Conservation (phyloP, 2,888 invertebrate species). For the Kryphioiulus occultus region DNA sequence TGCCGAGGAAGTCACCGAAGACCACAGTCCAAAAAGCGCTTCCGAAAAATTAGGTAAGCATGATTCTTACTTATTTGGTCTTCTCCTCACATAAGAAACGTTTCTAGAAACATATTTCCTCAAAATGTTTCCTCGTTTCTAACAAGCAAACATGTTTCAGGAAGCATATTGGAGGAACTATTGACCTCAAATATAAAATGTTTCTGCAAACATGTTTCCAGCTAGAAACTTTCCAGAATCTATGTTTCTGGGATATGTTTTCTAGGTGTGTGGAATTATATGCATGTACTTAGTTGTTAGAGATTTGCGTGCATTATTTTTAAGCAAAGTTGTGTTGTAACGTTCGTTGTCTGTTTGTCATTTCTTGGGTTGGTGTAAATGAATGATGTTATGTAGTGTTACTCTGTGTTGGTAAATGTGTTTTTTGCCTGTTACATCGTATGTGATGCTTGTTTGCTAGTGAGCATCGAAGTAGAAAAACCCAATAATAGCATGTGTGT, state of each 20-base stretch:
- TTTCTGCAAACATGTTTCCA: too few species aligned
- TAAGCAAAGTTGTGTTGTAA: neutral
- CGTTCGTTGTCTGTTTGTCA: slow-evolving; percentile 33
- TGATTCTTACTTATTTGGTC: neutral
- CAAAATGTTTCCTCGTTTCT: too few species aligned
- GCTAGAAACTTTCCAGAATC: too few species aligned
- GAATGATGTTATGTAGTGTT: neutral
- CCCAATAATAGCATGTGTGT: neutral
- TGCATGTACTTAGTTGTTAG: too few species aligned
- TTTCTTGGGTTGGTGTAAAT: neutral
- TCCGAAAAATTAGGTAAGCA: slow-evolving; percentile 83
- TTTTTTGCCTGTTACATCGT: neutral
- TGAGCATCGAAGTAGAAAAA: neutral
- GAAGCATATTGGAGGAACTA: too few species aligned
- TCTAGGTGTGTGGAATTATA: slow-evolving; percentile 21
- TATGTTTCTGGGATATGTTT: slow-evolving; percentile 30
- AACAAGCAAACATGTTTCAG: too few species aligned
- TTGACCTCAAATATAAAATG: too few species aligned
- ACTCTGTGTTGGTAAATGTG: neutral
- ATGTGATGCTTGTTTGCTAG: neutral
- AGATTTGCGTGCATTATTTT: neutral
- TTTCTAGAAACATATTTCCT: too few species aligned
- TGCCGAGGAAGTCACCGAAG: slow-evolving; percentile 84
- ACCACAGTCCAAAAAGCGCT: slow-evolving; percentile 81
- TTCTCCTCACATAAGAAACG: too few species aligned